Evolutionary conservation across 2,113 vertebrate species (phyloP).

Genomic region (Scolopax mira): DNA sequence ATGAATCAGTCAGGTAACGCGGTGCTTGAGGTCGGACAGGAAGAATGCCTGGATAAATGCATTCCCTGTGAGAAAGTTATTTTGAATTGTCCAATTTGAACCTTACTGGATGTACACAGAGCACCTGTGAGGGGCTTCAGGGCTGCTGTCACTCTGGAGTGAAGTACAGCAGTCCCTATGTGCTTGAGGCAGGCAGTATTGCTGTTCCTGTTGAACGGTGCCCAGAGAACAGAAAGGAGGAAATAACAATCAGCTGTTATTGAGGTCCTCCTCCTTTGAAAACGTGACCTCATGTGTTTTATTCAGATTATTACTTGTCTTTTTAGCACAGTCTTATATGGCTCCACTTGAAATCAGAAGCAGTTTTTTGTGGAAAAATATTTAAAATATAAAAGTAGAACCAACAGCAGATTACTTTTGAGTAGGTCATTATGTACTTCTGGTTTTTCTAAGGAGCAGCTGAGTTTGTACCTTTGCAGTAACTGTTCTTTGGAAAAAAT

Average conservation of each 20-base stretch:
- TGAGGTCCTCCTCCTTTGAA: neutral
- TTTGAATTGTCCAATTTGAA: neutral
- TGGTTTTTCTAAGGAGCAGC: neutral
- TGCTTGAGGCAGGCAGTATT: neutral
- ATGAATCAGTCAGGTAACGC: neutral
- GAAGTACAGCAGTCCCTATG: rapidly evolving
- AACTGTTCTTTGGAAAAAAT: neutral
- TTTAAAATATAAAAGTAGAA: neutral
- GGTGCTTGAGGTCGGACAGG: rapidly evolving
- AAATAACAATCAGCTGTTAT: neutral
- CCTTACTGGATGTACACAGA: rapidly evolving
- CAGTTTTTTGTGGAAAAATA: neutral
- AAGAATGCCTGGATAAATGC: neutral
- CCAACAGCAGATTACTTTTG: neutral
- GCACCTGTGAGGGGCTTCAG: neutral
- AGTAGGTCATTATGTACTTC: neutral
- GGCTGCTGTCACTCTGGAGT: neutral
- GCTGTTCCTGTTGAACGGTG: neutral
- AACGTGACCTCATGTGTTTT: neutral
- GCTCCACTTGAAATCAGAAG: neutral
- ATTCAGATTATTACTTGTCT: neutral
- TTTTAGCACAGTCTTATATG: neutral
- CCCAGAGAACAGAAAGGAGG: neutral
- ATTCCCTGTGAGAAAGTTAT: neutral
- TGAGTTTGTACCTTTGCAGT: neutral